These are phyloP conservation scores for Balanococcus diminutus DNA, from an alignment of 2,888 invertebrate species.

Conservation along the genomic window DNA sequence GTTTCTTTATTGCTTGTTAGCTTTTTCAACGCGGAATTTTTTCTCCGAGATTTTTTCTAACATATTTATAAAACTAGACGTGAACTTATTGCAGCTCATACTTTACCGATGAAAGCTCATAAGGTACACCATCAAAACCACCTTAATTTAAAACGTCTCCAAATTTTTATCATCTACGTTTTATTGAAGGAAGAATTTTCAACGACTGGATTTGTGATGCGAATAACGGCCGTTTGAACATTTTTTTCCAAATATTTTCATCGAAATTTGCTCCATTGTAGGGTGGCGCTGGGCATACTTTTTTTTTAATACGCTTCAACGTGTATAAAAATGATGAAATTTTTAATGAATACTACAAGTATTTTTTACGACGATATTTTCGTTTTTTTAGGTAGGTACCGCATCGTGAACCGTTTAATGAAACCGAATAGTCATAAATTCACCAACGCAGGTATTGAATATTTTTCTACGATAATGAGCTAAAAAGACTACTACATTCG, in stretches of 20 bases:
- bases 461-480: not conserved
- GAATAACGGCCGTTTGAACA: not conserved
- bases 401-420: not conserved
- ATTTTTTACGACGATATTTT: not conserved
- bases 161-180: constrained; percentile 1
- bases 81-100: constrained; percentile 44
- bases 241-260: constrained; percentile 5
- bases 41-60: constrained; percentile 28
- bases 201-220: not conserved
- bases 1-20: constrained; percentile 45
- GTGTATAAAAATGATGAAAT: not conserved
- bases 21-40: constrained; percentile 47
- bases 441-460: not conserved
- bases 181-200: constrained; percentile 14
- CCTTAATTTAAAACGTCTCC: constrained; percentile 44
- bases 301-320: not conserved
- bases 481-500: not conserved
- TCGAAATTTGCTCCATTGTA: not conserved
- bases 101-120: constrained; percentile 48
- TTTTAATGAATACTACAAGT: not conserved
- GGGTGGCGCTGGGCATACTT: not conserved
- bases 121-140: constrained; percentile 45
- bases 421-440: not conserved
- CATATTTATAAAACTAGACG: constrained; percentile 42
- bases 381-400: not conserved